phyloP scores from a whole-genome alignment of 2,888 invertebrate species.

The Abscondita cerata region DNA sequence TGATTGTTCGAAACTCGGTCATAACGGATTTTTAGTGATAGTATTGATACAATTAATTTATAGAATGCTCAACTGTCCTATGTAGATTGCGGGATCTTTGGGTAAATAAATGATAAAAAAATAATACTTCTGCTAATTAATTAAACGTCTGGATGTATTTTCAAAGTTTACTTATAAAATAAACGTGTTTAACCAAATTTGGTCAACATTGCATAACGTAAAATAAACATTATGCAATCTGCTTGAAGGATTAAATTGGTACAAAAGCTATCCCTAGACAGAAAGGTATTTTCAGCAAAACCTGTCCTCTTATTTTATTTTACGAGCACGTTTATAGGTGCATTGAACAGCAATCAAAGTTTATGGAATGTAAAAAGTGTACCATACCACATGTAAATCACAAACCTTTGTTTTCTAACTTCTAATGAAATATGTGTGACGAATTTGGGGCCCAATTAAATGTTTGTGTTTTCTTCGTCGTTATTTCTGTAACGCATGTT shows the following conservation, averaged over 20 bases:
- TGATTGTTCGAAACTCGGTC: too few species aligned
- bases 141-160: not conserved
- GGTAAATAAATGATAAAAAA: too few species aligned
- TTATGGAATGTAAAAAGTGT: constrained; percentile 24
- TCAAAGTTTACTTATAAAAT: not conserved
- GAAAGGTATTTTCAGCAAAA: constrained; percentile 41
- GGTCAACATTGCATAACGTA: constrained; percentile 10
- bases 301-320: constrained; percentile 32
- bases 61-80: too few species aligned
- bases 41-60: too few species aligned
- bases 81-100: too few species aligned
- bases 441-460: too few species aligned
- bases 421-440: not conserved
- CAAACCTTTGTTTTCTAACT: constrained; percentile 5
- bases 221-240: constrained; percentile 19
- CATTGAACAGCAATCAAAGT: constrained; percentile 21
- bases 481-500: too few species aligned
- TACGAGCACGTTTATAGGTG: constrained; percentile 30
- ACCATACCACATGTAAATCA: constrained; percentile 21
- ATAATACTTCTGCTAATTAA: not conserved
- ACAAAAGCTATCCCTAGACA: constrained; percentile 42
- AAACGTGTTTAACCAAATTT: constrained; percentile 1
- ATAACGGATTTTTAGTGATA: too few species aligned
- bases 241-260: constrained; percentile 12
- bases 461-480: too few species aligned